Evolutionary conservation across 35 echinoderm and acorn worm genomes (phyloP).

Genomic region (Heliocidaris tuberculata): DNA sequence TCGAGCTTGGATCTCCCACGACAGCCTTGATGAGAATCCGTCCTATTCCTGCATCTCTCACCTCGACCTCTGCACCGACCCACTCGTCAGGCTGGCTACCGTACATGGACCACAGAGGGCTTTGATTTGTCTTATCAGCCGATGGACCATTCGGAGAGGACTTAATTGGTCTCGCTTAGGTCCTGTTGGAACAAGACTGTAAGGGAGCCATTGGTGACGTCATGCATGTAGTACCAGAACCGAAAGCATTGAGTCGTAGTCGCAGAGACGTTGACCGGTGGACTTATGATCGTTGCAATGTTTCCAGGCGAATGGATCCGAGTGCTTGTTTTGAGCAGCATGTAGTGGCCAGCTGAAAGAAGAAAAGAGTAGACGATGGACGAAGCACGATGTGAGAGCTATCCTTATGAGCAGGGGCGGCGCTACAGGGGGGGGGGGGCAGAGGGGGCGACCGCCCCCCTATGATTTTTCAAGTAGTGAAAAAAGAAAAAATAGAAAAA

Average conservation of each 20-base stretch:
- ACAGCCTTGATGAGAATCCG: neutral
- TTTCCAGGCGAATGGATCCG: neutral
- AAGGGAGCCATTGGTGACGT: neutral
- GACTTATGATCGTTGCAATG: neutral
- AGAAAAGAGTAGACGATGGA: neutral
- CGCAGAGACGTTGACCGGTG: neutral
- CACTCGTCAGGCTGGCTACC: constrained; percentile 16
- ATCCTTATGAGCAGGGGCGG: no score
- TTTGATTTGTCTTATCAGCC: neutral
- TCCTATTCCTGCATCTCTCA: neutral
- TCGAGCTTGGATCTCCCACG: neutral
- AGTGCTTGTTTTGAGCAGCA: neutral
- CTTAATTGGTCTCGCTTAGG: neutral
- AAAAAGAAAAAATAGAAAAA: no score
- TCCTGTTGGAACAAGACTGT: constrained; percentile 4
- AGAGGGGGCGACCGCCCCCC: no score
- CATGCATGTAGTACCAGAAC: constrained; percentile 39
- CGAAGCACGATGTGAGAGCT: no score
- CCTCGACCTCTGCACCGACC: neutral
- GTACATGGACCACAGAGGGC: neutral
- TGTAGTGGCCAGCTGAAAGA: neutral
- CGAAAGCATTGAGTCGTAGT: neutral
- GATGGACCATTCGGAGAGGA: no score
- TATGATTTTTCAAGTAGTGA: no score
- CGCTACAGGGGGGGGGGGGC: no score